Evolutionary conservation across 2,113 vertebrate genomes (phyloP).

Genomic region (Thunnus thynnus): DNA sequence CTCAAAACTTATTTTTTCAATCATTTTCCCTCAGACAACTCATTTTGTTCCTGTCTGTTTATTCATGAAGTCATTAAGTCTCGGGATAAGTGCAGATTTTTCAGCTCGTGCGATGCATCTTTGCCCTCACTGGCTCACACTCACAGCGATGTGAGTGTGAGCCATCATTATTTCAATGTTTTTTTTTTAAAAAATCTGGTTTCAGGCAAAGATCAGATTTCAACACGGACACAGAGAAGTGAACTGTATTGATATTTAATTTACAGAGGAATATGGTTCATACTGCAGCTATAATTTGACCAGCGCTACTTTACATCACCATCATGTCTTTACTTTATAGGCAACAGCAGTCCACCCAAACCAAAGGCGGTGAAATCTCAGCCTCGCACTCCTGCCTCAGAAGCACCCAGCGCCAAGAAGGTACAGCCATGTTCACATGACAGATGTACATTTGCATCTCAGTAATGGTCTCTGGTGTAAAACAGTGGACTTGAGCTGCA

Average conservation of each 20-base stretch:
- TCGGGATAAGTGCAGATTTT: too few species aligned
- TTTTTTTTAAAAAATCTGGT: neutral
- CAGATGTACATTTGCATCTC: neutral
- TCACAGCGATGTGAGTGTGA: neutral
- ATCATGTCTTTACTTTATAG: conserved; percentile 52
- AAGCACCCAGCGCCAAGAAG: conserved; percentile 82
- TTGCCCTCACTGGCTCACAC: neutral
- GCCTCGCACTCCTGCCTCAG: conserved; percentile 71
- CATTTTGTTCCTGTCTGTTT: neutral
- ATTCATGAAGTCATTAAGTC: neutral
- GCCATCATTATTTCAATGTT: neutral
- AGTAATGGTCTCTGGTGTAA: neutral
- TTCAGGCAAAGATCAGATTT: neutral
- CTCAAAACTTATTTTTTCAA: too few species aligned
- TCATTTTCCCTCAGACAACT: too few species aligned
- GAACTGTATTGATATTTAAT: neutral
- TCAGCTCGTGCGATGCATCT: neutral
- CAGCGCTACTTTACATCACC: neutral
- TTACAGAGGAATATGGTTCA: neutral
- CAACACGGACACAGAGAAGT: neutral
- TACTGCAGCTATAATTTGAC: too few species aligned
- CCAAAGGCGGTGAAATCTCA: conserved; percentile 78
- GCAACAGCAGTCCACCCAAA: conserved; percentile 54
- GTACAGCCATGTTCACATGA: conserved; percentile 63
- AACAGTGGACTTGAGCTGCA: neutral